Conservation (phyloP, 2,888 invertebrate genomes). For the Nasonovia ribisnigri region DNA sequence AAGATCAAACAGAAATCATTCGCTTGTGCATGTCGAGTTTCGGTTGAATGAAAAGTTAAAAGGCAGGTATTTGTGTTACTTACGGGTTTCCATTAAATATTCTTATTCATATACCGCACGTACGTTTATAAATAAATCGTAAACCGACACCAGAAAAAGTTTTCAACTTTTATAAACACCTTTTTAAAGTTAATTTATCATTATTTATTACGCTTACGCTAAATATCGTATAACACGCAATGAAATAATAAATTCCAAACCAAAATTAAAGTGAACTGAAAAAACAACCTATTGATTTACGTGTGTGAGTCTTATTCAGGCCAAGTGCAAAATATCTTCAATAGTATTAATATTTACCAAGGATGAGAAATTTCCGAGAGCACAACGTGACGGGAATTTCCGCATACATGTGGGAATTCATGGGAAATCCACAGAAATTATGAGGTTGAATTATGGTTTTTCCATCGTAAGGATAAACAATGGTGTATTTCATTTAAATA, state of each 20-base stretch:
- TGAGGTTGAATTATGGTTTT: no score
- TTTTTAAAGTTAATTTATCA: conserved; percentile 23
- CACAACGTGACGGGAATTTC: background rate
- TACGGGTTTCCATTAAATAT: conserved; percentile 48
- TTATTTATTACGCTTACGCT: background rate
- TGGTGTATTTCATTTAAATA: no score
- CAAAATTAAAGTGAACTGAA: background rate
- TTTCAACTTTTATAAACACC: conserved; percentile 21
- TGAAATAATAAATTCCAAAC: conserved; percentile 1
- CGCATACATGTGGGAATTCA: no score
- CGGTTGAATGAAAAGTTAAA: background rate
- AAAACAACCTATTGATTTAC: background rate
- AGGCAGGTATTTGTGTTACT: background rate
- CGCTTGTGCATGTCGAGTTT: background rate
- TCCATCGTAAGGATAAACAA: no score
- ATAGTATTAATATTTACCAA: background rate
- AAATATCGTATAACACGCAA: conserved; percentile 35
- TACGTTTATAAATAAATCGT: conserved; percentile 41
- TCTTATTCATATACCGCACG: background rate
- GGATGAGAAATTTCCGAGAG: no score
- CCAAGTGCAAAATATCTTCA: background rate
- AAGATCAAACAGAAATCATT: background rate
- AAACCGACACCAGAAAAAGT: conserved; percentile 28
- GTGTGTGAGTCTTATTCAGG: background rate
- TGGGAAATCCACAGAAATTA: no score